Percentiles rank a stretch among this genome's conserved stretches.
phyloP scores from a whole-genome alignment of 1,140 invertebrate genomes.

The Cheumatopsyche charites region DNA sequence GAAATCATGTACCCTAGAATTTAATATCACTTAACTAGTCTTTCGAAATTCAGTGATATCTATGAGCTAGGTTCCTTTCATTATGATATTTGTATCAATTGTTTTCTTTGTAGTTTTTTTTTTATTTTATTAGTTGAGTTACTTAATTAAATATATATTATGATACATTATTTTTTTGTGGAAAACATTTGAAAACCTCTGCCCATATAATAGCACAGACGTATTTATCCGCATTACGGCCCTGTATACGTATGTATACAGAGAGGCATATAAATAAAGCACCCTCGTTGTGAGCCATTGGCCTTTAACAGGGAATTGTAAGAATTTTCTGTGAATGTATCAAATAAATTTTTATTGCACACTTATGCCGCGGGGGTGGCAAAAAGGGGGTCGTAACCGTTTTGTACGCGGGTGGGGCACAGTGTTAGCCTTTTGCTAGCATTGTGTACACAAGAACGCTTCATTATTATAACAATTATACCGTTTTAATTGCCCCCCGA shows the following conservation, averaged over 20 bases:
- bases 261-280: conserved; percentile 22
- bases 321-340: conserved; percentile 21
- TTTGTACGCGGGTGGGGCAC: no score
- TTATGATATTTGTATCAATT: no score
- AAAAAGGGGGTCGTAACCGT: background rate
- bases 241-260: background rate
- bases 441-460: conserved; percentile 14
- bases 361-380: background rate
- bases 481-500: conserved; percentile 8
- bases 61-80: no score
- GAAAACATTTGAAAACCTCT: background rate
- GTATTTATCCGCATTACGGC: conserved; percentile 19
- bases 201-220: conserved; percentile 2
- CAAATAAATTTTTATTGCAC: conserved; percentile 26
- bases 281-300: conserved; percentile 18
- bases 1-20: no score
- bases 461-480: conserved; percentile 28
- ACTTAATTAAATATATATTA: background rate
- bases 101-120: no score
- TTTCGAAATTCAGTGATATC: no score
- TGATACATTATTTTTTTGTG: background rate
- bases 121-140: no score
- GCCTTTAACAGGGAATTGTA: conserved; percentile 28
- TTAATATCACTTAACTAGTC: no score
- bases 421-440: background rate